phyloP scores from a whole-genome alignment of 1,140 invertebrate genomes.

The Bombus balteatus region DNA sequence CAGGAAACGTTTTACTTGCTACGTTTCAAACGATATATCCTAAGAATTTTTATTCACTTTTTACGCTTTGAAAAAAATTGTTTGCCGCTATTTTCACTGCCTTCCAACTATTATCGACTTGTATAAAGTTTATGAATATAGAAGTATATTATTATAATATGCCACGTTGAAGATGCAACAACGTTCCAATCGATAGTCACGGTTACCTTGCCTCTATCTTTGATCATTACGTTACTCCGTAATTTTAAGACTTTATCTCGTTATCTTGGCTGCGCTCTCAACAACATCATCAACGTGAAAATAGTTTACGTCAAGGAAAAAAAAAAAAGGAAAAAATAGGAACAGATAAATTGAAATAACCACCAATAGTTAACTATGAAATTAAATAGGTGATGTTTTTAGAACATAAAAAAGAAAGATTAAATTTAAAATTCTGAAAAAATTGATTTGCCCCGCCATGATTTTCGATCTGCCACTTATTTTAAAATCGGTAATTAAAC shows the following conservation, averaged over 20 bases:
- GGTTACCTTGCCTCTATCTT: neutral
- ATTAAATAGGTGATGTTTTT: no score
- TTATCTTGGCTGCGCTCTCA: neutral
- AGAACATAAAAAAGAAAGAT: no score
- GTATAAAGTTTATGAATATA: no score
- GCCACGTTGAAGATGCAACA: neutral
- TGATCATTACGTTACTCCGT: neutral
- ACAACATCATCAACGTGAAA: neutral
- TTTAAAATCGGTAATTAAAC: neutral
- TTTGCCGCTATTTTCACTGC: neutral
- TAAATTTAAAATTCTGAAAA: neutral
- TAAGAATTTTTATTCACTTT: neutral
- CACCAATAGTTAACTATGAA: no score
- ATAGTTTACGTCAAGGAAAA: neutral
- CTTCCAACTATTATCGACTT: no score
- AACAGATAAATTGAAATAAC: no score
- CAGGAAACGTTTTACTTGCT: neutral
- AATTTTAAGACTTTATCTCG: neutral
- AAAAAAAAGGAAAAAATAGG: no score
- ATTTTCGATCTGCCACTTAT: neutral
- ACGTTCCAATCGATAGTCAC: neutral
- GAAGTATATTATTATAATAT: neutral
- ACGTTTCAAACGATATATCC: neutral
- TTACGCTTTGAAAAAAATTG: neutral
- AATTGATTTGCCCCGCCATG: neutral